These are phyloP conservation scores for Erynnis tages DNA, from an alignment of 2,888 invertebrate genomes.

Conservation along the genomic window DNA sequence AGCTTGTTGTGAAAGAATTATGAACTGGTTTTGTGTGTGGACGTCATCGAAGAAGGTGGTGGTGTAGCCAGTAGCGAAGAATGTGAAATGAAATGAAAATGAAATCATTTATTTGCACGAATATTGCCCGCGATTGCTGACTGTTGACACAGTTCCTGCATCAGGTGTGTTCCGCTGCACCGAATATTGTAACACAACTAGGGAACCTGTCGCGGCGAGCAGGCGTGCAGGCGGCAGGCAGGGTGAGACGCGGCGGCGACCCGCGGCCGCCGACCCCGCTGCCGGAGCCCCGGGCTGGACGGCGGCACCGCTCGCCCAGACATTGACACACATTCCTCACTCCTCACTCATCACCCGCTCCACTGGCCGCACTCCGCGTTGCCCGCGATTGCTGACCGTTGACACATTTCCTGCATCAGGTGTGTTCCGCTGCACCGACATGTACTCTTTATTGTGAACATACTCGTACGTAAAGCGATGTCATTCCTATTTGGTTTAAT, in stretches of 20 bases:
- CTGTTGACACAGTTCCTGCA: neutral
- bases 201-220: slow-evolving; percentile 45
- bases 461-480: no score
- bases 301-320: slow-evolving; percentile 25
- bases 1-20: no score
- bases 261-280: slow-evolving; percentile 49
- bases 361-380: no score
- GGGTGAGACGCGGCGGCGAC: slow-evolving; percentile 37
- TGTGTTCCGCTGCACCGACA: neutral
- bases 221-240: slow-evolving; percentile 43
- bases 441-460: no score
- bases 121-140: neutral
- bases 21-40: no score
- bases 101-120: no score
- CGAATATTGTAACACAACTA: neutral
- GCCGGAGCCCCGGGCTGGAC: slow-evolving; percentile 39
- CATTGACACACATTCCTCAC: slow-evolving; percentile 17
- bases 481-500: no score
- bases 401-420: neutral
- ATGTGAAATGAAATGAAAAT: no score
- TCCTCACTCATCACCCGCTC: slow-evolving; percentile 12
- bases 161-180: neutral
- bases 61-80: no score
- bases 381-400: neutral
- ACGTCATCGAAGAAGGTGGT: no score